A percentile compares a stretch with the other conserved stretches of the same genome.
phyloP scores from a whole-genome alignment of 2,888 invertebrate genomes.

The Drosophila melanosoma region DNA sequence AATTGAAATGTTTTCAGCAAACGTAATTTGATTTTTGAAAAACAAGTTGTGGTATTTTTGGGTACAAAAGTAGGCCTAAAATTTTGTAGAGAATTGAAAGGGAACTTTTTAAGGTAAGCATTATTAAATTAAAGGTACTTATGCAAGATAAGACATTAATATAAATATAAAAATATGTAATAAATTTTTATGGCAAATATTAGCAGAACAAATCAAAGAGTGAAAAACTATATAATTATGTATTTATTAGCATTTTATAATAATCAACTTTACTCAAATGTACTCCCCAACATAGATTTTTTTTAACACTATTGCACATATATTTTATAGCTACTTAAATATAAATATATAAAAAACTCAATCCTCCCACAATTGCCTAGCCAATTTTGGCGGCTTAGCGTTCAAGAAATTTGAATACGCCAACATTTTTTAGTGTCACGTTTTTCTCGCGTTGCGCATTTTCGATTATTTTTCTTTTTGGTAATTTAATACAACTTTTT shows the following conservation, averaged over 20 bases:
- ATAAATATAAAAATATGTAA: too few relatives aligned
- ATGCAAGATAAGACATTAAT: not conserved
- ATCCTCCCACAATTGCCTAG: slow-evolving; percentile 42
- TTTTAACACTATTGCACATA: slow-evolving; percentile 17
- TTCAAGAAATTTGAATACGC: slow-evolving; percentile 71
- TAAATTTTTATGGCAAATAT: not conserved
- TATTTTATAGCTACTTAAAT: slow-evolving; percentile 20
- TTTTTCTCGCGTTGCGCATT: slow-evolving; percentile 63
- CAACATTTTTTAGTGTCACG: slow-evolving; percentile 68
- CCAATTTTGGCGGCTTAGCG: slow-evolving; percentile 49
- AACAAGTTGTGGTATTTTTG: not conserved
- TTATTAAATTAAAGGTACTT: not conserved
- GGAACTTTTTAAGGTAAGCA: not conserved
- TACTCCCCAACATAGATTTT: slow-evolving; percentile 9
- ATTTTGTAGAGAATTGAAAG: not conserved
- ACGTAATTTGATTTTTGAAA: slow-evolving; percentile 24
- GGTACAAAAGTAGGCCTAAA: not conserved
- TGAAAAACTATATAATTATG: not conserved
- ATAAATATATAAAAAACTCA: slow-evolving; percentile 21
- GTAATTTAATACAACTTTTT: slow-evolving; percentile 67
- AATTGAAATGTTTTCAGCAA: slow-evolving; percentile 77
- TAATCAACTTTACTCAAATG: not conserved
- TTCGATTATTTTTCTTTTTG: slow-evolving; percentile 65
- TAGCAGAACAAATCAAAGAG: not conserved
- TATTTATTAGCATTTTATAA: not conserved